Percentiles rank a stretch among this genome's conserved stretches.
These are phyloP conservation scores for human DNA, from an alignment of 2,113 vertebrate genomes.

Conservation along the genomic window DNA sequence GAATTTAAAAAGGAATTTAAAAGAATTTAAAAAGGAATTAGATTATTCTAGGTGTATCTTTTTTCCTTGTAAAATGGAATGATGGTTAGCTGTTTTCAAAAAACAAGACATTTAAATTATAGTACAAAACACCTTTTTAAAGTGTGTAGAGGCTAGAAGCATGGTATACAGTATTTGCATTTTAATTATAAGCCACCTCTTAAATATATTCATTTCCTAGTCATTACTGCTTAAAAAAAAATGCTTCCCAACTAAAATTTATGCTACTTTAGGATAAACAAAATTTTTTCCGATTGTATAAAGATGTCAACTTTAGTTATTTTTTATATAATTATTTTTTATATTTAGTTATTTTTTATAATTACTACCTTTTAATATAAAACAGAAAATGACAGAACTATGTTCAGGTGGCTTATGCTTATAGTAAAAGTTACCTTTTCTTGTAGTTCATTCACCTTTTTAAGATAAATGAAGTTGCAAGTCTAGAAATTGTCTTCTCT, in stretches of 20 bases:
- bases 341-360: background rate
- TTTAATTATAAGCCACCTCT: slow-evolving; percentile 2
- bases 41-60: background rate
- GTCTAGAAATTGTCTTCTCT: slow-evolving; percentile 31
- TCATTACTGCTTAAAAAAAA: background rate
- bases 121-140: background rate
- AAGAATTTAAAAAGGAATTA: background rate
- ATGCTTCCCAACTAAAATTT: background rate
- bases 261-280: slow-evolving; percentile 13
- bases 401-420: background rate
- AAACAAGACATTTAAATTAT: background rate
- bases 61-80: background rate
- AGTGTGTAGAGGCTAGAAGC: background rate
- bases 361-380: background rate
- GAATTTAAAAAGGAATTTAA: background rate
- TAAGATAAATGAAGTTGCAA: background rate
- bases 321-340: slow-evolving; percentile 11
- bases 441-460: background rate
- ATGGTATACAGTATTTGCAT: background rate
- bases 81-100: slow-evolving; percentile 17
- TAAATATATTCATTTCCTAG: slow-evolving; percentile 7
- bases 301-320: background rate
- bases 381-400: background rate
- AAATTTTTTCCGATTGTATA: background rate
- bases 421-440: background rate